These are phyloP conservation scores for Drosophila jambulina DNA, from an alignment of 1,140 invertebrate species.

Conservation along the genomic window DNA sequence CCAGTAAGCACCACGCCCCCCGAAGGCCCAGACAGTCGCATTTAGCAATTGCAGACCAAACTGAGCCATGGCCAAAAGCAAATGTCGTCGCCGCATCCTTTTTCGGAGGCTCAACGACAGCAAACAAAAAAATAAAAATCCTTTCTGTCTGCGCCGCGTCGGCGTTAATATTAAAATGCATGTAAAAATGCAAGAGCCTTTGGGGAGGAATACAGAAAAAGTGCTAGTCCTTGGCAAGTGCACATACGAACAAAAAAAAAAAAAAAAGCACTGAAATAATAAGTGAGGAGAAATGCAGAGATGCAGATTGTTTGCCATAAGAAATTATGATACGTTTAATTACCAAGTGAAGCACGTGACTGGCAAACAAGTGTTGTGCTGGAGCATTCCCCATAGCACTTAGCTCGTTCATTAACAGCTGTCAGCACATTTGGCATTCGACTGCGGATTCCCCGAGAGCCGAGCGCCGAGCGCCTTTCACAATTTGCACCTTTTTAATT, in stretches of 20 bases:
- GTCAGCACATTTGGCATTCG: conserved; percentile 79
- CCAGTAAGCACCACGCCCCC: conserved; percentile 36
- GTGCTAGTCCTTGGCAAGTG: conserved; percentile 12
- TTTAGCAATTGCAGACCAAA: conserved; percentile 68
- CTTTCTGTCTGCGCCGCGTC: conserved; percentile 75
- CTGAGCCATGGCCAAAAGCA: conserved; percentile 71
- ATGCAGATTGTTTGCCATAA: conserved; percentile 62
- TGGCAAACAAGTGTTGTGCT: conserved; percentile 49
- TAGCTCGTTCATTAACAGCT: conserved; percentile 83
- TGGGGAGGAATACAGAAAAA: conserved; percentile 27
- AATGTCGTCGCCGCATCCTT: conserved; percentile 69
- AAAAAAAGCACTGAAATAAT: neutral
- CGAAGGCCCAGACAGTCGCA: conserved; percentile 57
- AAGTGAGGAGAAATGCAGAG: neutral
- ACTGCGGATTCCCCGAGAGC: conserved; percentile 47
- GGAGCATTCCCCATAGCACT: conserved; percentile 28
- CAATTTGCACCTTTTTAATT: conserved; percentile 85
- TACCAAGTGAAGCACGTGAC: conserved; percentile 80
- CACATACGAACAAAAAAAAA: conserved; percentile 15
- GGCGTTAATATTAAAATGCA: conserved; percentile 81
- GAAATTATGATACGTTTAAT: conserved; percentile 84
- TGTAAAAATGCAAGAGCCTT: conserved; percentile 71
- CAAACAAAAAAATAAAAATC: conserved; percentile 29
- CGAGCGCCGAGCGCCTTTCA: conserved; percentile 61
- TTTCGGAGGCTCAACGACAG: conserved; percentile 25